Base-by-base conservation (phyloP, 2,888 invertebrate genomes). In the Phasia obesa region DNA sequence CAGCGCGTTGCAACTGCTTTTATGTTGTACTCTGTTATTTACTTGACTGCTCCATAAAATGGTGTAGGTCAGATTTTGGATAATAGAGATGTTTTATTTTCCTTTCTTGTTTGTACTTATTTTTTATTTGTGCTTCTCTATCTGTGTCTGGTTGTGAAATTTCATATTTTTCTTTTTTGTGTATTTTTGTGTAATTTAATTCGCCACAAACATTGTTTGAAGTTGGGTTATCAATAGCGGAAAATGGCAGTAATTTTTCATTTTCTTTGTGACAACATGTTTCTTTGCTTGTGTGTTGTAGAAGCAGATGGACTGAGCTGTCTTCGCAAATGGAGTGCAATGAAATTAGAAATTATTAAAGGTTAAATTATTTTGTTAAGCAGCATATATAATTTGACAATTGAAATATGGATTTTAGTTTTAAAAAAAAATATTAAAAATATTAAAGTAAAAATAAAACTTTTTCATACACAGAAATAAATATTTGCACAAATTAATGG, bases 181-280 rank as follows among this genome's bases (percentile, higher is more conserved):
- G n/a, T n/a, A n/a, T 49, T 38, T 21, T 60, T 35, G 15, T 25
- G 51, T 53, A 38, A 64, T 69, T 60, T 55, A 65, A 70, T 70
- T 70, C n/a, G 42, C 67, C 42, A 64, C 27, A 79, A 75, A 75
- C 53, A 53, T 65, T 25, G 23, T 49, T 57, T 49, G 17, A 49
- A 64, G 57, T 77, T 69, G 73, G 67, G 42, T 77, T 77, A 73
- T 84, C 76, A 73, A 73, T 74, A 74, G 74, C 69, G 42, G 44
- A 65, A 74, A 82, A 82, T 78, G 23, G 11, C 21, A 38, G 70
- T 17, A 64, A 73, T 77, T 77, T 82, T 49, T 74, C 42, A 25
- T 78, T 74, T 60, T 77, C 42, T 44, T 73, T 6, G 13, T 51
- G 74, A 53, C 69, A 81, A 67, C 25, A 77, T 74, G 17, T 55